Percentiles rank a stretch among this genome's conserved stretches.
phyloP scores from a whole-genome alignment of 2,113 vertebrate species.

The Anarrhichthys ocellatus region DNA sequence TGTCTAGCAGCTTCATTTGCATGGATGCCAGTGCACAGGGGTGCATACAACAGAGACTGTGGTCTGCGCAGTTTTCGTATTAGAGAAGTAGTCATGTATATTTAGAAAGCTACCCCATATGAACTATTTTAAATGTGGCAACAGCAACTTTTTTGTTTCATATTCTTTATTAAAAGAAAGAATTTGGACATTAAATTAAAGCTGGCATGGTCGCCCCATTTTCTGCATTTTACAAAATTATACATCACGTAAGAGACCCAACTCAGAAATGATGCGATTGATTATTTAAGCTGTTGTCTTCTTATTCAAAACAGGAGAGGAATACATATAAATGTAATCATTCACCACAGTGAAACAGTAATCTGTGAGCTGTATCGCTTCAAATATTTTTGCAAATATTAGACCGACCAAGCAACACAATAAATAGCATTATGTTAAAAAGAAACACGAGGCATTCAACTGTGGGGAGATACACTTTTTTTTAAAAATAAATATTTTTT shows the following conservation, averaged over 20 bases:
- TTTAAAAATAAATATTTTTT: neutral
- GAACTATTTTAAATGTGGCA: constrained; percentile 44
- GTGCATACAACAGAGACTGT: neutral
- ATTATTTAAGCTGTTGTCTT: neutral
- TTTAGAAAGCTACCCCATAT: constrained; percentile 22
- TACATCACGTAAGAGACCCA: neutral
- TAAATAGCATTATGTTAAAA: neutral
- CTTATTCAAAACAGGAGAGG: neutral
- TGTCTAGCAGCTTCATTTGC: neutral
- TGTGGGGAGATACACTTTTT: neutral
- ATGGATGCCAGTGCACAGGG: neutral
- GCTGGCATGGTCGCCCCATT: neutral
- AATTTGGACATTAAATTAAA: neutral
- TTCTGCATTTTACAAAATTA: neutral
- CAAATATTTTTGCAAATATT: no score
- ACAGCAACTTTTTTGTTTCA: constrained; percentile 33
- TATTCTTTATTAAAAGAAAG: constrained; percentile 13
- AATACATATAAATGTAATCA: neutral
- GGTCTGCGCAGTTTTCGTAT: constrained; percentile 22
- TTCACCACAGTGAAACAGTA: neutral
- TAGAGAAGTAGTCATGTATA: constrained; percentile 41
- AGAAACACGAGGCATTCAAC: neutral
- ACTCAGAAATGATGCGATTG: neutral
- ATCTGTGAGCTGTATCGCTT: neutral
- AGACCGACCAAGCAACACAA: neutral